phyloP scores from a whole-genome alignment of 2,113 vertebrate genomes.

The Platanista minor region DNA sequence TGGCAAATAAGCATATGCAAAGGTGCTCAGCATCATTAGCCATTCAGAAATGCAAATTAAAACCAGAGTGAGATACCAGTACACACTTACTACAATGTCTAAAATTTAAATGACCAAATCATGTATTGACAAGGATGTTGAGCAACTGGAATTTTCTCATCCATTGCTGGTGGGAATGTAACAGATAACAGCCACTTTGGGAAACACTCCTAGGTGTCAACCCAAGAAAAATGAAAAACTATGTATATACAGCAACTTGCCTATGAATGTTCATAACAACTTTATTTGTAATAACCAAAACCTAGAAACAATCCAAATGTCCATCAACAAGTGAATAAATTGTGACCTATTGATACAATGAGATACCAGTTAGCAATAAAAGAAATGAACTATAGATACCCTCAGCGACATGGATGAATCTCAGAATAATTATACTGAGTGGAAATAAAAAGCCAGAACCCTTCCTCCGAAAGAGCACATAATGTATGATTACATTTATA shows the following conservation, averaged over 20 bases:
- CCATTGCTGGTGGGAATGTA: background rate
- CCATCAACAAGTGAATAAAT: background rate
- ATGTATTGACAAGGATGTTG: background rate
- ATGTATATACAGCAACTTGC: background rate
- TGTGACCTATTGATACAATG: background rate
- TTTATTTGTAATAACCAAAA: background rate
- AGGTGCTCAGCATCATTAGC: background rate
- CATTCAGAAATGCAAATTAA: background rate
- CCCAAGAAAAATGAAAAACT: background rate
- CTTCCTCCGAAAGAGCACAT: background rate
- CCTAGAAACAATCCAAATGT: background rate
- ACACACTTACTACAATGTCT: background rate
- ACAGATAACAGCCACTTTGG: background rate
- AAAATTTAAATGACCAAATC: background rate
- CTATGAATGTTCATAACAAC: background rate
- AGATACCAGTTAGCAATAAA: background rate
- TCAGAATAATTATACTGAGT: background rate
- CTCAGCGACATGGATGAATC: background rate
- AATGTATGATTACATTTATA: background rate
- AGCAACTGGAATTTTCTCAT: background rate
- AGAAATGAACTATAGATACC: background rate
- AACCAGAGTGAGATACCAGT: background rate
- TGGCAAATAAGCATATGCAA: background rate
- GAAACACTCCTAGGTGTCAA: background rate
- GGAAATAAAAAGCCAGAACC: background rate